phyloP scores from a whole-genome alignment of 2,797 vertebrate genomes.

The Xenopus petersii region DNA sequence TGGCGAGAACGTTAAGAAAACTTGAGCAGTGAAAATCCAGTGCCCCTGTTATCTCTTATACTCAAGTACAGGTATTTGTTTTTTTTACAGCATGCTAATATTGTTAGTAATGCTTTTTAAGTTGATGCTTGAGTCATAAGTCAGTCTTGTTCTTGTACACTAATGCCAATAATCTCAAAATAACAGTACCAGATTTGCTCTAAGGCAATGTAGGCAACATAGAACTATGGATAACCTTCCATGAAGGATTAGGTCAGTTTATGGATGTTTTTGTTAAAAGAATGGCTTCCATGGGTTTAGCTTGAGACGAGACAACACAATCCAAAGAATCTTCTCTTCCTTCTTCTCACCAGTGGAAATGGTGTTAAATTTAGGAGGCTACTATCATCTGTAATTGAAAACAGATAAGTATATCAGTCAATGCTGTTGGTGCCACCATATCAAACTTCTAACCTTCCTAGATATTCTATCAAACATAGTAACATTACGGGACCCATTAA shows the following conservation, averaged over 20 bases:
- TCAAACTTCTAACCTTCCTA: no score
- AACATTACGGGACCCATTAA: no score
- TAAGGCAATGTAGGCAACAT: constrained; percentile 63
- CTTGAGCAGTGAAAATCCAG: background rate
- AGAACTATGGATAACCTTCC: constrained; percentile 46
- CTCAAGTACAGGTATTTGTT: constrained; percentile 49
- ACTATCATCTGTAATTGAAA: constrained; percentile 85
- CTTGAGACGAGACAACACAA: constrained; percentile 95
- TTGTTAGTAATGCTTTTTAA: constrained; percentile 59
- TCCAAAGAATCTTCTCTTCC: constrained; percentile 96
- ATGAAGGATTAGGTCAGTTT: constrained; percentile 42
- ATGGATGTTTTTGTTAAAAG: constrained; percentile 53
- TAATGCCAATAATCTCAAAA: constrained; percentile 50
- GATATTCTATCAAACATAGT: no score
- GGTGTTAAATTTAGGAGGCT: constrained; percentile 96
- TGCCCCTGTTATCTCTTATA: constrained; percentile 31
- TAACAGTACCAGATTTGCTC: constrained; percentile 54
- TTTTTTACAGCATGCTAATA: constrained; percentile 61
- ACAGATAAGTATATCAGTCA: constrained; percentile 29
- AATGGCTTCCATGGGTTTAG: constrained; percentile 66
- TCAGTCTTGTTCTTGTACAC: constrained; percentile 27
- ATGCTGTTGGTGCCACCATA: background rate
- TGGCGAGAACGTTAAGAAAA: background rate
- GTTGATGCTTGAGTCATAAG: constrained; percentile 53
- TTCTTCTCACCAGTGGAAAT: constrained; percentile 90